phyloP scores from a whole-genome alignment of 2,113 vertebrate species.

The Ardeotis arabs region DNA sequence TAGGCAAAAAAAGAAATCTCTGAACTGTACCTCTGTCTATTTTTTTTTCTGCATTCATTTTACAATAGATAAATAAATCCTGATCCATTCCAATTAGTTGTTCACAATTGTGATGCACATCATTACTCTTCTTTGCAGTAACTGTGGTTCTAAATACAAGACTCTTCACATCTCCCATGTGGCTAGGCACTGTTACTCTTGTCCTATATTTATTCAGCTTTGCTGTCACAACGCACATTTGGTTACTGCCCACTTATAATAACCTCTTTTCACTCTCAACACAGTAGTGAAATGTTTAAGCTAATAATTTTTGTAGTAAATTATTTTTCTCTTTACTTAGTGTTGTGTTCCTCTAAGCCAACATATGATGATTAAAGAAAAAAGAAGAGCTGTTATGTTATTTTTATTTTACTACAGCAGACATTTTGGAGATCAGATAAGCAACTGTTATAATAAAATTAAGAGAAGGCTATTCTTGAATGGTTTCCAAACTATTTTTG shows the following conservation, averaged over 20 bases:
- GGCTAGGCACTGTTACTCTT: background rate
- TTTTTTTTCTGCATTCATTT: background rate
- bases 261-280: background rate
- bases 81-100: background rate
- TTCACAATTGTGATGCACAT: background rate
- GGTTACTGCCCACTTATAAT: background rate
- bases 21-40: background rate
- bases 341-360: background rate
- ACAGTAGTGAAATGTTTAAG: background rate
- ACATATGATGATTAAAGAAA: background rate
- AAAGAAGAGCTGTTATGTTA: background rate
- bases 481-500: background rate
- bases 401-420: background rate
- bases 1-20: background rate
- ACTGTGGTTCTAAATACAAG: background rate
- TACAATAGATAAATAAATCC: background rate
- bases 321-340: background rate
- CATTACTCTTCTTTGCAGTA: background rate
- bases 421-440: background rate
- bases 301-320: background rate
- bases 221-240: background rate
- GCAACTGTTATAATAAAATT: background rate
- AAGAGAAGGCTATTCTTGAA: background rate
- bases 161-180: background rate
- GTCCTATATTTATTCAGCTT: background rate